Evolutionary conservation across 92 coral and sea anemone genomes (phyloP), one percentile per base, ranked within the genome.

Genomic region (Siderastrea siderea): DNA sequence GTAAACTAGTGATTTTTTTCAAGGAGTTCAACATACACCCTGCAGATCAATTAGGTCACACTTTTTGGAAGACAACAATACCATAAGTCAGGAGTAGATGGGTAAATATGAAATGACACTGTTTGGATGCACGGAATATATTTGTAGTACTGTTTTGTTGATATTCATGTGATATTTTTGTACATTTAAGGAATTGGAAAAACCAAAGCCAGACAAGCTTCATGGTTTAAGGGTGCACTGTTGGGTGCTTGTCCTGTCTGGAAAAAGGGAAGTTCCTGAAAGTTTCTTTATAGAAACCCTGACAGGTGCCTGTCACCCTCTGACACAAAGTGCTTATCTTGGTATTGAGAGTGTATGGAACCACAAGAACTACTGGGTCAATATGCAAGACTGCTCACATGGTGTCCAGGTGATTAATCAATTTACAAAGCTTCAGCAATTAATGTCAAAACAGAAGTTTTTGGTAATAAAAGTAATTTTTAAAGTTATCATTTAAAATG

Each of bases 321-420:
- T 98, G 44, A 94, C 89, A 55, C 88, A 93, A 68, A 50, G 83
- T 10, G 93, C 95, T 59, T 98, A 96, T 86, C 98, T 95, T 84
- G 99, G 99, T 75, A 93, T 98, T 61, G 99, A 98, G 86, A 98
- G 99, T 79, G 96, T 94, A 19, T 98, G 99, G 99, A 98, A 94
- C 71, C 94, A 98, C 92, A 98, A 96, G 92, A 98, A 98, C 83
- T 98, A 93, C 88, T 98, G 99, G 99, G 94, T 98, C 3, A 98
- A 98, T 86, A 98, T 98, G 99, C 99, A 98, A 81, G 99, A 98
- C 81, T 98, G 99, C 48, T 94, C 99, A 13, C 90, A 86, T 52
- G 99, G 99, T 55, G 96, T 98, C 62, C 94, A 91, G 93, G 99
- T 97, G 45, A 26, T 0, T 0, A 26, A 26, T 26, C 38, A 26